A percentile compares a stretch with the other conserved stretches of the same genome.
These are phyloP conservation scores for Microdon myrmicae DNA, from an alignment of 2,888 invertebrate genomes.

Conservation along the genomic window DNA sequence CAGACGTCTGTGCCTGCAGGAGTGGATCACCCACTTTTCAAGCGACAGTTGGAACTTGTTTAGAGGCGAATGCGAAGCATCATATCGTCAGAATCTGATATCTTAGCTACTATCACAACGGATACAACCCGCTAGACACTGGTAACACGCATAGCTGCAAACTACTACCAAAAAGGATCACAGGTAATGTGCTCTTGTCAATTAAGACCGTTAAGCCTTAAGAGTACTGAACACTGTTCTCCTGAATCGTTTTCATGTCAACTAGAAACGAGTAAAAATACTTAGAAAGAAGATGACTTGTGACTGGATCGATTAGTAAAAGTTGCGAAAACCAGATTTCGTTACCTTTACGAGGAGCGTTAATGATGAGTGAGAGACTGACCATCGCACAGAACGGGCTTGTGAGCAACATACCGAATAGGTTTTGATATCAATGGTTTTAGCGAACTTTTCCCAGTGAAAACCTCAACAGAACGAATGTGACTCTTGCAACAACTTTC, in stretches of 20 bases:
- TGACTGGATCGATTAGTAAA: constrained; percentile 29
- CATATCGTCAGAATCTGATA: background rate
- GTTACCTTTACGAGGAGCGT: constrained; percentile 21
- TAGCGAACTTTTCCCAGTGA: constrained; percentile 17
- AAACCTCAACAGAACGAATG: constrained; percentile 9
- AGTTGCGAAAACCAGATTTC: constrained; percentile 27
- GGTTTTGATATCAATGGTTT: constrained; percentile 1
- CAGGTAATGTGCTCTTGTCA: constrained; percentile 7
- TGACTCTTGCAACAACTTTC: constrained; percentile 36
- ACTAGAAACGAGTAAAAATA: constrained; percentile 20
- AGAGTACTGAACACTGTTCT: constrained; percentile 42
- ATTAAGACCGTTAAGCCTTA: constrained; percentile 21
- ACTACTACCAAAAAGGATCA: constrained; percentile 1
- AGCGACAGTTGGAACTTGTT: constrained; percentile 4
- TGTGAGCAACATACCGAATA: constrained; percentile 18
- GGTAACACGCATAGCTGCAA: background rate
- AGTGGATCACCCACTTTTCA: constrained; percentile 58
- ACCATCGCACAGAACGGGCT: constrained; percentile 20
- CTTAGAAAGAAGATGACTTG: constrained; percentile 8
- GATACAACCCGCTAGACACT: background rate
- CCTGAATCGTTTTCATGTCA: constrained; percentile 14
- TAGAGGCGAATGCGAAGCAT: background rate
- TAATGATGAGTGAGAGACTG: constrained; percentile 21
- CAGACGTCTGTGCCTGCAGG: constrained; percentile 56
- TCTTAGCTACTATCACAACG: background rate